Conservation (phyloP, 2,888 invertebrate species). For the Sphaerophoria rueppellii region DNA sequence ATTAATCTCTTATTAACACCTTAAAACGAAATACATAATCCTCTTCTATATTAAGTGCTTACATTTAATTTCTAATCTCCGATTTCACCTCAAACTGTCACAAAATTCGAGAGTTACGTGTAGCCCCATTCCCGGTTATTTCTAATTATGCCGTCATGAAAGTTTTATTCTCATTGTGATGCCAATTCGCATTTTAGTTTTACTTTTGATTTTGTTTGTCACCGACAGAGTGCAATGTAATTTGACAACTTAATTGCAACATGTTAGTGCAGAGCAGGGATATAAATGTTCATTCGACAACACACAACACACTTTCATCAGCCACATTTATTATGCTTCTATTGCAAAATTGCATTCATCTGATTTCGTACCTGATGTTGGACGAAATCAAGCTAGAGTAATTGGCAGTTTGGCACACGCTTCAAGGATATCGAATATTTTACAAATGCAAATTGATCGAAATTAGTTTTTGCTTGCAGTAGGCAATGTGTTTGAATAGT, state of each 20-base stretch:
- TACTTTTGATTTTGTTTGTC: neutral
- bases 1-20: too few relatives aligned
- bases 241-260: slow-evolving; percentile 32
- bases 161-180: neutral
- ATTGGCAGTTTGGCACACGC: neutral
- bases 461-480: slow-evolving; percentile 6
- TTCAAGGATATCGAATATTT: slow-evolving; percentile 29
- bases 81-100: too few relatives aligned
- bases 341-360: neutral
- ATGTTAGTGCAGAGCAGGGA: neutral
- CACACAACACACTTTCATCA: neutral
- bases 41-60: too few relatives aligned
- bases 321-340: neutral
- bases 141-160: too few relatives aligned
- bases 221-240: slow-evolving; percentile 2
- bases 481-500: neutral
- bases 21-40: too few relatives aligned
- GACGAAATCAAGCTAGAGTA: neutral
- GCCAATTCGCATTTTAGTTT: neutral
- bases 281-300: neutral
- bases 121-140: too few relatives aligned
- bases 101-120: too few relatives aligned
- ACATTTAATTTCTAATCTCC: too few relatives aligned
- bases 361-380: neutral
- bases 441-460: slow-evolving; percentile 27